Evolutionary conservation across 2,797 vertebrate genomes (phyloP).

Genomic region (Macrochelys suwanniensis): DNA sequence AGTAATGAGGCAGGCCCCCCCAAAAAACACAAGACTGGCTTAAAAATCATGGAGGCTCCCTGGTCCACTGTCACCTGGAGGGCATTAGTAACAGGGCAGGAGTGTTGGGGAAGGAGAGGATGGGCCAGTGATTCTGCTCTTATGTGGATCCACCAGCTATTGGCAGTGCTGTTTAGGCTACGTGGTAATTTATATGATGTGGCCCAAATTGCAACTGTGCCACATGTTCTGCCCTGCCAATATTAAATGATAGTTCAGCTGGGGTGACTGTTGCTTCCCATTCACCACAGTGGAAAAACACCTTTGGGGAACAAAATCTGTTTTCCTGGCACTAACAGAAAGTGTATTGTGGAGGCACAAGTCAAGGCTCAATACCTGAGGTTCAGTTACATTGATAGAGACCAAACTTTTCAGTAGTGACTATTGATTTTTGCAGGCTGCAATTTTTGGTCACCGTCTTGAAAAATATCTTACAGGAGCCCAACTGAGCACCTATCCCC

Average conservation of each 20-base stretch:
- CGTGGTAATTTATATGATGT: not conserved
- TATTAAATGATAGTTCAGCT: not conserved
- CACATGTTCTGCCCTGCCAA: not conserved
- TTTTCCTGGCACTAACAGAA: not conserved
- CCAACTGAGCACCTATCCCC: not conserved
- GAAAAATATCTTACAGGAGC: not conserved
- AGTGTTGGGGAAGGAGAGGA: not conserved
- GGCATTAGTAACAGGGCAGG: not conserved
- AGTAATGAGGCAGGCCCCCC: conserved; percentile 28
- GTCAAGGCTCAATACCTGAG: not conserved
- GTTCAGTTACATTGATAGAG: not conserved
- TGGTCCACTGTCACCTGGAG: too few relatives aligned
- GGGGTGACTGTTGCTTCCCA: accelerated
- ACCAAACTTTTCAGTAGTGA: not conserved
- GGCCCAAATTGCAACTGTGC: not conserved
- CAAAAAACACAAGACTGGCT: conserved; percentile 51
- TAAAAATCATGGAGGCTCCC: not conserved
- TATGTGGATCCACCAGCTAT: not conserved
- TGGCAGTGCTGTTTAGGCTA: not conserved
- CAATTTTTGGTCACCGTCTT: not conserved
- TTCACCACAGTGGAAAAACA: not conserved
- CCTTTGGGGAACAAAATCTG: accelerated
- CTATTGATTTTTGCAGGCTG: not conserved
- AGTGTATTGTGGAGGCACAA: not conserved
- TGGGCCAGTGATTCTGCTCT: not conserved